Conservation (phyloP, 2,797 vertebrate species). For the Cetoscarus ocellatus region DNA sequence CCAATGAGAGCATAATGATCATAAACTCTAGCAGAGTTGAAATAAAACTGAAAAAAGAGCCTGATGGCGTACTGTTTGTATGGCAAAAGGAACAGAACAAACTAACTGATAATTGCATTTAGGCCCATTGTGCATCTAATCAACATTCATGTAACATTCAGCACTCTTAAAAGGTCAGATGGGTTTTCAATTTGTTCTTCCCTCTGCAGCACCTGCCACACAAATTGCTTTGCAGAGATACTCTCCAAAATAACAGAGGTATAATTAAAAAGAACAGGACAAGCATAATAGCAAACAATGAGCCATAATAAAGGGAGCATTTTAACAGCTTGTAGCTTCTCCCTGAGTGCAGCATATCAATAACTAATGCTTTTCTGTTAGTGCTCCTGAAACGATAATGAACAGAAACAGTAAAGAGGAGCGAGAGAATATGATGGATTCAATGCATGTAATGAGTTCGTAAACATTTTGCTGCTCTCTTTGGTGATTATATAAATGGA, state of each 20-base stretch:
- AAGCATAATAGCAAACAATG: slow-evolving; percentile 1
- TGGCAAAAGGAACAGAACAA: not conserved
- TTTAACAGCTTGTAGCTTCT: not conserved
- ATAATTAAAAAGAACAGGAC: not conserved
- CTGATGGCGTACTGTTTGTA: too few relatives aligned
- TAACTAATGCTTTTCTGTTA: slow-evolving; percentile 4
- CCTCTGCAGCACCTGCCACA: not conserved
- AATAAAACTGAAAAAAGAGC: not conserved
- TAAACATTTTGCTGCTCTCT: slow-evolving; percentile 14
- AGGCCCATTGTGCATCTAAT: not conserved
- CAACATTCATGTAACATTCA: not conserved
- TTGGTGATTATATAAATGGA: not conserved
- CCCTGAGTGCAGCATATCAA: not conserved
- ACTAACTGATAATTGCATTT: not conserved
- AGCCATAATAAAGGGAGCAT: not conserved
- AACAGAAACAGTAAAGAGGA: slow-evolving; percentile 13
- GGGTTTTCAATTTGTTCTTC: not conserved
- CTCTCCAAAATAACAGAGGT: not conserved
- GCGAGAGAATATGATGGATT: slow-evolving; percentile 1
- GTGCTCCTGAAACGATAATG: slow-evolving; percentile 4
- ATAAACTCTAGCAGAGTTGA: too few relatives aligned
- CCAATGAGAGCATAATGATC: too few relatives aligned
- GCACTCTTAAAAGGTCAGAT: not conserved
- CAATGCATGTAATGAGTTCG: slow-evolving; percentile 18
- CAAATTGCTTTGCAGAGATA: not conserved